A percentile compares a stretch with the other conserved stretches of the same genome.
phyloP scores from a whole-genome alignment of 53 echinoderm and acorn worm genomes.

The Glandiceps talaboti region DNA sequence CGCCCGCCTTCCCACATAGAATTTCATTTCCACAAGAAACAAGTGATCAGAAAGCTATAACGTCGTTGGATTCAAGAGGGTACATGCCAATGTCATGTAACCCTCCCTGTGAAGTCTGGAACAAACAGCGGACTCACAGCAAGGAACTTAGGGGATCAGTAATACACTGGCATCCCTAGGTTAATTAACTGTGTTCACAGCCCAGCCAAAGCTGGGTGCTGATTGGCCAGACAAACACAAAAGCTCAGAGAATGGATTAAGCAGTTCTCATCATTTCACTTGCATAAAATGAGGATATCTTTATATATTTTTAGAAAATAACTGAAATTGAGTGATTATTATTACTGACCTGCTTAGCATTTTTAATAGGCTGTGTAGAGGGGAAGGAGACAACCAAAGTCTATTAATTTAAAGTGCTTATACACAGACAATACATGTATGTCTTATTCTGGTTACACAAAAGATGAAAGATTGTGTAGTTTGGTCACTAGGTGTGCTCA shows the following conservation, averaged over 20 bases:
- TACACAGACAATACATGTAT: too few species aligned
- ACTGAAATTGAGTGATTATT: too few species aligned
- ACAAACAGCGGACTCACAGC: conserved; percentile 14
- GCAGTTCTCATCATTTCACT: not conserved
- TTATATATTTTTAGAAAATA: too few species aligned
- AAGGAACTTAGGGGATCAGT: conserved; percentile 20
- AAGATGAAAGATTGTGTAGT: too few species aligned
- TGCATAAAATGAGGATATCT: not conserved
- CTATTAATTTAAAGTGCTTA: too few species aligned
- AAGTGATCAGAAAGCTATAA: conserved; percentile 16
- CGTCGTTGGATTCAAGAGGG: conserved; percentile 25
- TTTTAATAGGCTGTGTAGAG: too few species aligned
- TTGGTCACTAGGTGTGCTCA: too few species aligned
- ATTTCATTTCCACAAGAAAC: too few species aligned
- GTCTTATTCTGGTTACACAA: too few species aligned
- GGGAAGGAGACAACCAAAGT: too few species aligned
- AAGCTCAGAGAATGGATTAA: conserved; percentile 88
- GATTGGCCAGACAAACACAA: not conserved
- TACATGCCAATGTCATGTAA: not conserved
- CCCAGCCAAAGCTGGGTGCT: not conserved
- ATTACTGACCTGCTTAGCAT: too few species aligned
- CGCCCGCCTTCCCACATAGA: too few species aligned
- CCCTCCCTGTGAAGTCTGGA: conserved; percentile 1
- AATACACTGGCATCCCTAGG: conserved; percentile 28
- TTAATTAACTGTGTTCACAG: conserved; percentile 1